These are phyloP conservation scores for Agonopterix heracliana DNA, from an alignment of 2,888 invertebrate species.

Conservation along the genomic window DNA sequence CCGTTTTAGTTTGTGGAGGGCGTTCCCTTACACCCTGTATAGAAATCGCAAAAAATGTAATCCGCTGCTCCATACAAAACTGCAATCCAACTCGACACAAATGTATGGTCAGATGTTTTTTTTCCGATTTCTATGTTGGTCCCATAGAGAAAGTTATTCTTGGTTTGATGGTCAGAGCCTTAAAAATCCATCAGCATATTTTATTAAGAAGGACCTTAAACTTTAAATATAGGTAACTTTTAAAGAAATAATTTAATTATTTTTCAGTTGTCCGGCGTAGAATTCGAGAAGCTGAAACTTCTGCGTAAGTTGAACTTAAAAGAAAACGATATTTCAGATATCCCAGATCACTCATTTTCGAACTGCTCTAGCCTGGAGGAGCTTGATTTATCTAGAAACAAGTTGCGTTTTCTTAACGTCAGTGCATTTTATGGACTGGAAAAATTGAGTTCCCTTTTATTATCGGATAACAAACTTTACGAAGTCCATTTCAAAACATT, in stretches of 20 bases:
- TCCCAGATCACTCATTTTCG: constrained; percentile 76
- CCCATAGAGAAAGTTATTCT: no score
- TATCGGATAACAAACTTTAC: constrained; percentile 83
- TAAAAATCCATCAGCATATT: no score
- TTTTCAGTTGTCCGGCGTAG: constrained; percentile 71
- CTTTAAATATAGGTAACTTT: no score
- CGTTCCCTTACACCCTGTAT: no score
- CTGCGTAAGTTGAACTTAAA: constrained; percentile 81
- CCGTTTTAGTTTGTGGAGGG: no score
- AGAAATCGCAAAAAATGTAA: no score
- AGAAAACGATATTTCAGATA: constrained; percentile 77
- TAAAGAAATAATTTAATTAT: background rate
- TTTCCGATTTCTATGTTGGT: no score
- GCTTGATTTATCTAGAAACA: constrained; percentile 81
- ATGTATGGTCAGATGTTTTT: no score
- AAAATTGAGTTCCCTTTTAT: constrained; percentile 79
- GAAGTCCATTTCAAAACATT: constrained; percentile 80
- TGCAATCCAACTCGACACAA: no score
- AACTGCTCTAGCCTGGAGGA: constrained; percentile 77
- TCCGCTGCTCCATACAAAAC: no score
- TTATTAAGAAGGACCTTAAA: no score
- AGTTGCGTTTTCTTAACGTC: constrained; percentile 77
- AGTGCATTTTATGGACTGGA: constrained; percentile 78
- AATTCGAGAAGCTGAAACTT: constrained; percentile 70
- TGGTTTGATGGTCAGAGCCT: no score